Evolutionary conservation across 2,113 vertebrate species (phyloP).

Genomic region (Lanius collurio): DNA sequence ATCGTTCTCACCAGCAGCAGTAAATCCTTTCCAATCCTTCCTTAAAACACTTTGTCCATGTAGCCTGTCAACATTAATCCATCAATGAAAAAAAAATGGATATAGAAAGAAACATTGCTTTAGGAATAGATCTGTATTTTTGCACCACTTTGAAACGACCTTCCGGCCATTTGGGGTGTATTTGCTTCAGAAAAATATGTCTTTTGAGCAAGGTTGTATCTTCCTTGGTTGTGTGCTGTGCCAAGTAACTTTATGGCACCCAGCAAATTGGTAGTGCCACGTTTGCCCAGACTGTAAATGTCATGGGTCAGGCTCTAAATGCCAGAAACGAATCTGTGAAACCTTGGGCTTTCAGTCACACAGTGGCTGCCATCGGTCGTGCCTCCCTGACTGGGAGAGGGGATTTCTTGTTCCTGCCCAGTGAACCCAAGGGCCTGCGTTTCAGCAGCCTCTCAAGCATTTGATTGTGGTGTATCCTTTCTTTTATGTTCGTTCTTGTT

Average conservation of each 20-base stretch:
- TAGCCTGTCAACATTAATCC: constrained; percentile 62
- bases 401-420: background rate
- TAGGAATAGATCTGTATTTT: constrained; percentile 37
- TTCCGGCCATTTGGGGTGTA: background rate
- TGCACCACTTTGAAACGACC: constrained; percentile 48
- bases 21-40: constrained; percentile 63
- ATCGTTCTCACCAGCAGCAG: constrained; percentile 59
- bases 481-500: background rate
- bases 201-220: constrained; percentile 15
- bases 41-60: constrained; percentile 61
- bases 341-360: background rate
- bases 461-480: background rate
- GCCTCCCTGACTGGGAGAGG: background rate
- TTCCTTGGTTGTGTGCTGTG: background rate
- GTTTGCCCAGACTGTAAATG: background rate
- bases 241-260: background rate
- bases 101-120: constrained; percentile 43
- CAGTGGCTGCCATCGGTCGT: background rate
- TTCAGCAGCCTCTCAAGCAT: background rate
- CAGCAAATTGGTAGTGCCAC: constrained; percentile 2
- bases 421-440: background rate
- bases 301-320: constrained; percentile 27
- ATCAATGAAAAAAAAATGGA: constrained; percentile 11
- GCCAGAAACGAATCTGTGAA: background rate
- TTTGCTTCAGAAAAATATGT: constrained; percentile 15